These are phyloP conservation scores for Mythimna pallens DNA, from an alignment of 2,888 invertebrate genomes.

Conservation along the genomic window DNA sequence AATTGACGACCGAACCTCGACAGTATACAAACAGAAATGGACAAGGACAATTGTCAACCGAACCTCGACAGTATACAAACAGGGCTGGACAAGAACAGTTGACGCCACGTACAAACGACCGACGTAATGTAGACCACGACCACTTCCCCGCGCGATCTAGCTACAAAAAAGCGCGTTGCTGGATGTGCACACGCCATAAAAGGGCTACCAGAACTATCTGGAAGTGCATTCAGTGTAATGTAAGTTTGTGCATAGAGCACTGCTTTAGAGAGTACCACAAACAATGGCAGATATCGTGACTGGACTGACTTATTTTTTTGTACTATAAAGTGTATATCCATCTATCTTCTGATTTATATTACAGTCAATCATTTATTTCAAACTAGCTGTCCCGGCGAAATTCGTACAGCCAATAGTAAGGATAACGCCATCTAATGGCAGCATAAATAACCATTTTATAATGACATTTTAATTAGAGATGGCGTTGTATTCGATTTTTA, in stretches of 20 bases:
- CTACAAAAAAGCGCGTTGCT: not conserved
- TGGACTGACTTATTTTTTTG: too few relatives aligned
- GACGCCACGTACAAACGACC: not conserved
- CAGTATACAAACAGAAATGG: too few relatives aligned
- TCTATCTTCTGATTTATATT: too few relatives aligned
- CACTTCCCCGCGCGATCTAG: not conserved
- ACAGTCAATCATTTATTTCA: too few relatives aligned
- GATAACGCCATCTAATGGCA: too few relatives aligned
- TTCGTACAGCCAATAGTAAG: too few relatives aligned
- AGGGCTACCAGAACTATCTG: not conserved
- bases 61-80: conserved; percentile 5
- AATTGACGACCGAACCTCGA: not conserved
- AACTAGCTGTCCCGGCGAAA: too few relatives aligned
- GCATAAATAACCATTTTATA: too few relatives aligned
- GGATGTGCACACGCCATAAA: conserved; percentile 21
- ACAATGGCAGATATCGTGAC: too few relatives aligned
- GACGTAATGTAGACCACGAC: not conserved
- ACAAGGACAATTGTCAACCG: not conserved
- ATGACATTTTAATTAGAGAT: too few relatives aligned
- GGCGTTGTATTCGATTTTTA: too few relatives aligned
- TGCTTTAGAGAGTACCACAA: conserved; percentile 11
- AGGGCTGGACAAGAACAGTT: not conserved
- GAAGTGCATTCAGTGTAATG: conserved; percentile 17
- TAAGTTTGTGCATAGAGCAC: conserved; percentile 6
- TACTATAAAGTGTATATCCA: too few relatives aligned